Evolutionary conservation across 2,888 invertebrate species (phyloP).

Genomic region (Cancer borealis): DNA sequence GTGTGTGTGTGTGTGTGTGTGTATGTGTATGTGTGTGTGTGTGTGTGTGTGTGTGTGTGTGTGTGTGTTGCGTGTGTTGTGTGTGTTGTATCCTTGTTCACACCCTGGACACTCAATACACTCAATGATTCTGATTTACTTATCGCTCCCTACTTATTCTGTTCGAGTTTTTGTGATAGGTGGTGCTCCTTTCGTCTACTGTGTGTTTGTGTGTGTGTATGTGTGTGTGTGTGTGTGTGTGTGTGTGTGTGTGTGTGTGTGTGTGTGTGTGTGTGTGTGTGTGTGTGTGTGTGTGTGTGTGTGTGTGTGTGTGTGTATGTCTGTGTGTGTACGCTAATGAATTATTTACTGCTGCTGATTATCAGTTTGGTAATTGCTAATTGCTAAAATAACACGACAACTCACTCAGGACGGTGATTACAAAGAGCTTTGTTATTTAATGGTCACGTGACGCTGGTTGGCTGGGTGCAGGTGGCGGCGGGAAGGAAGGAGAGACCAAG

Average conservation of each 20-base stretch:
- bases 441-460: neutral
- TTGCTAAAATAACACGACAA: neutral
- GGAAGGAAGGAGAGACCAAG: neutral
- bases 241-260: neutral
- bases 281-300: neutral
- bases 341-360: constrained; percentile 25
- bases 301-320: constrained; percentile 30
- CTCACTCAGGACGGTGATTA: neutral
- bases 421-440: neutral
- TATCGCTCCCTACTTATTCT: neutral
- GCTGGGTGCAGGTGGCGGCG: neutral
- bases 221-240: constrained; percentile 33
- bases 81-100: no score
- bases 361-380: constrained; percentile 5
- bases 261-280: constrained; percentile 35
- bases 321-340: neutral
- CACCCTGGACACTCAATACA: neutral
- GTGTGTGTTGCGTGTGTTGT: no score
- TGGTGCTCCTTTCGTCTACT: neutral
- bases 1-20: no score
- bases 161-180: neutral
- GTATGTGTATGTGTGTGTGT: no score
- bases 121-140: neutral
- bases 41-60: no score
- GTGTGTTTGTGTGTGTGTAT: constrained; percentile 30